Conservation (phyloP, 2,113 vertebrate genomes). For the Gallinago undulata region DNA sequence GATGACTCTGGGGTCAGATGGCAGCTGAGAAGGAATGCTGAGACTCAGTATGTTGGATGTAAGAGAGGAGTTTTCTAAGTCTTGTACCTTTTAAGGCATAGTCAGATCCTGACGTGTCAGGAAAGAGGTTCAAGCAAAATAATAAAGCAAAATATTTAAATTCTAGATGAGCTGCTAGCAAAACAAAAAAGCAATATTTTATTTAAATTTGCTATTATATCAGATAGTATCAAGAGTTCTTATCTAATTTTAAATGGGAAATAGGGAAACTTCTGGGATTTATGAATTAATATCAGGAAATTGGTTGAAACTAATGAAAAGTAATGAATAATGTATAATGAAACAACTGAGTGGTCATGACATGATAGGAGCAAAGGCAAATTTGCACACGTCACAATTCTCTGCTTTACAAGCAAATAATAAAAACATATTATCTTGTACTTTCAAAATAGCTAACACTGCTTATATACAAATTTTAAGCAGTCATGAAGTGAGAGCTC, state of each 20-base stretch:
- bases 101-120: neutral
- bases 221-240: neutral
- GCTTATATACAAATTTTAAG: neutral
- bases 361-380: neutral
- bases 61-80: neutral
- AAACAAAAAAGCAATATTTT: constrained; percentile 3
- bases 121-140: neutral
- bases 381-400: neutral
- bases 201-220: constrained; percentile 11
- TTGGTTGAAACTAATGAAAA: constrained; percentile 48
- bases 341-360: constrained; percentile 16
- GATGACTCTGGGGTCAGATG: neutral
- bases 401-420: neutral
- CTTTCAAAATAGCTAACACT: neutral
- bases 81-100: neutral
- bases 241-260: constrained; percentile 29
- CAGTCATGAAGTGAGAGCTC: neutral
- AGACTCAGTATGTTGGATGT: neutral
- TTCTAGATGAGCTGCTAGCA: neutral
- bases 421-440: neutral
- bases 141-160: neutral
- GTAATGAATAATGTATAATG: constrained; percentile 52
- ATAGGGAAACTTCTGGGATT: constrained; percentile 8
- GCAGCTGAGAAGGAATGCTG: neutral
- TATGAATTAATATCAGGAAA: constrained; percentile 54